Evolutionary conservation across 2,888 invertebrate species (phyloP).

Genomic region (Ashinkailepas kermadecensis): DNA sequence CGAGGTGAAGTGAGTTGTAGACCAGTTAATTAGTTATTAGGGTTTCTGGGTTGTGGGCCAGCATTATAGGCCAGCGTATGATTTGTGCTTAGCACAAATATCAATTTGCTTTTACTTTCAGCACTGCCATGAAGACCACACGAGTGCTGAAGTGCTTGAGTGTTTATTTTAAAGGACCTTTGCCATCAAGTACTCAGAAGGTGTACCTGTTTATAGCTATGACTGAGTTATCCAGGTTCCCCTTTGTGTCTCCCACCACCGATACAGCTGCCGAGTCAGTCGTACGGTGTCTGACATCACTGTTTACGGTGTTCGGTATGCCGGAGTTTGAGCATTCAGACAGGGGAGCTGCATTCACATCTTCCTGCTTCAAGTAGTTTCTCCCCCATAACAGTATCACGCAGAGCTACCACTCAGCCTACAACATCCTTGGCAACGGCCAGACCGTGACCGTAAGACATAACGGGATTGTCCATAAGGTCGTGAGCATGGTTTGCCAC

Average conservation of each 20-base stretch:
- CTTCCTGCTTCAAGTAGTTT: background rate
- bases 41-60: too few relatives aligned
- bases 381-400: constrained; percentile 4
- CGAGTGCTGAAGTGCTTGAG: constrained; percentile 6
- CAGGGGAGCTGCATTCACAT: constrained; percentile 16
- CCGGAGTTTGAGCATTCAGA: constrained; percentile 4
- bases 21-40: too few relatives aligned
- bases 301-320: background rate
- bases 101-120: background rate
- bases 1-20: constrained; percentile 3
- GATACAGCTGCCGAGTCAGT: background rate
- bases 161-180: constrained; percentile 20
- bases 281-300: constrained; percentile 8
- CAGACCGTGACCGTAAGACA: constrained; percentile 17
- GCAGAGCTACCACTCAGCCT: background rate
- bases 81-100: constrained; percentile 18
- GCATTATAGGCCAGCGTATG: background rate
- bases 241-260: background rate
- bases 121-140: constrained; percentile 16
- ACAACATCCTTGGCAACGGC: constrained; percentile 15
- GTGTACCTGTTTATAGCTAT: constrained; percentile 14
- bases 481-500: constrained; percentile 15
- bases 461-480: constrained; percentile 21
- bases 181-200: background rate
- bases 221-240: constrained; percentile 4